Evolutionary conservation across 1,140 invertebrate genomes (phyloP).

Genomic region (Augochlora pura): DNA sequence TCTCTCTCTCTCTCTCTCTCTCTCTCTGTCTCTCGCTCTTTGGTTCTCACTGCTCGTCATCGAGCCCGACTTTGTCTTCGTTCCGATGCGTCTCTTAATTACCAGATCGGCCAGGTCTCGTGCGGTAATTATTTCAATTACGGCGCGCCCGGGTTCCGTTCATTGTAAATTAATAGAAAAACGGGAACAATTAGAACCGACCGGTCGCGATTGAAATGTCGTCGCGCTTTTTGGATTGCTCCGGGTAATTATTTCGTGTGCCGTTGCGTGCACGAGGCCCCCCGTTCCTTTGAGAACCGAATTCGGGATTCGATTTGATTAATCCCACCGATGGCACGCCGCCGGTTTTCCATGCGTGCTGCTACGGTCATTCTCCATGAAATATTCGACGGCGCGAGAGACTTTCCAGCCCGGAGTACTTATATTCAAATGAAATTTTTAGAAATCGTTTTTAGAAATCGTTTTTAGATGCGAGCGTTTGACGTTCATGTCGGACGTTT

Average conservation of each 20-base stretch:
- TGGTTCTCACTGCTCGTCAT: no score
- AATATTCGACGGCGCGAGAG: background rate
- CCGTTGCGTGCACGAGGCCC: background rate
- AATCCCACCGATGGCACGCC: background rate
- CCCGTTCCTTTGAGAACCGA: background rate
- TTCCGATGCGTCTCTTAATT: constrained; percentile 35
- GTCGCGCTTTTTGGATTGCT: constrained; percentile 27
- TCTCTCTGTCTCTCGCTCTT: no score
- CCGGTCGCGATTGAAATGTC: background rate
- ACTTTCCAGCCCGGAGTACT: no score
- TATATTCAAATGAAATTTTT: no score
- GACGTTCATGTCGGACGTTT: no score
- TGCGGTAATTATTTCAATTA: constrained; percentile 37
- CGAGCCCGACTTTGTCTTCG: constrained; percentile 12
- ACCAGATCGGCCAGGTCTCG: constrained; percentile 27
- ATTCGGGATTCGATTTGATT: background rate
- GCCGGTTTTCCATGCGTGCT: background rate
- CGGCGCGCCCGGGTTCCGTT: background rate
- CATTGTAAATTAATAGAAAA: constrained; percentile 17
- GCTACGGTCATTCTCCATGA: no score
- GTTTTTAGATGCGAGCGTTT: no score
- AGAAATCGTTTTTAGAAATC: no score
- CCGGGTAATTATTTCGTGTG: background rate
- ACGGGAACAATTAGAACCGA: constrained; percentile 19
- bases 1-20: no score